phyloP scores from a whole-genome alignment of 1,140 invertebrate species.

The Plectrocnemia conspersa region DNA sequence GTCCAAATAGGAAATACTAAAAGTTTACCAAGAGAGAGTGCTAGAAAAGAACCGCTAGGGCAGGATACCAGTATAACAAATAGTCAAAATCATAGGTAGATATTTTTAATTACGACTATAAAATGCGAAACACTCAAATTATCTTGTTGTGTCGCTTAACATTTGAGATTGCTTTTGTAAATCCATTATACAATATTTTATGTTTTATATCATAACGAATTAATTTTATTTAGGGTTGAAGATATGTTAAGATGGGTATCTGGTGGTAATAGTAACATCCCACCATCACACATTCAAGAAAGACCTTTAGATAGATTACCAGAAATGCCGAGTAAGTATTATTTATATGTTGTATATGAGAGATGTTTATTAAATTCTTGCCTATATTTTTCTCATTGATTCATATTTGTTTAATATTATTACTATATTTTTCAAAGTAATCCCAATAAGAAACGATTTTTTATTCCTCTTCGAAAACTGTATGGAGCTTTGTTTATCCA shows the following conservation, averaged over 20 bases:
- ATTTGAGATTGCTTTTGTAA: too few relatives aligned
- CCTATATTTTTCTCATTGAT: too few relatives aligned
- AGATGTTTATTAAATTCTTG: slow-evolving; percentile 9
- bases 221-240: slow-evolving; percentile 44
- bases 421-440: too few relatives aligned
- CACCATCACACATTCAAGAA: slow-evolving; percentile 46
- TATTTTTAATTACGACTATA: background rate
- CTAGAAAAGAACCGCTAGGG: slow-evolving; percentile 76
- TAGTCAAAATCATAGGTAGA: slow-evolving; percentile 45
- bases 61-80: slow-evolving; percentile 53
- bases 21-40: slow-evolving; percentile 69
- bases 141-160: too few relatives aligned
- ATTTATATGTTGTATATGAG: slow-evolving; percentile 1
- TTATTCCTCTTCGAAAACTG: too few relatives aligned
- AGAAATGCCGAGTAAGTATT: slow-evolving; percentile 37
- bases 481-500: too few relatives aligned
- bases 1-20: slow-evolving; percentile 56
- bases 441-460: too few relatives aligned
- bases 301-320: slow-evolving; percentile 48
- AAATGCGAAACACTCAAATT: background rate
- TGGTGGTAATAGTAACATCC: slow-evolving; percentile 46
- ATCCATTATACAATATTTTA: too few relatives aligned
- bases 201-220: slow-evolving; percentile 8
- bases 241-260: slow-evolving; percentile 51
- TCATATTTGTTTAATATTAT: too few relatives aligned